Evolutionary conservation across 2,797 vertebrate genomes (phyloP).

Genomic region (Hoplostethus atlanticus): DNA sequence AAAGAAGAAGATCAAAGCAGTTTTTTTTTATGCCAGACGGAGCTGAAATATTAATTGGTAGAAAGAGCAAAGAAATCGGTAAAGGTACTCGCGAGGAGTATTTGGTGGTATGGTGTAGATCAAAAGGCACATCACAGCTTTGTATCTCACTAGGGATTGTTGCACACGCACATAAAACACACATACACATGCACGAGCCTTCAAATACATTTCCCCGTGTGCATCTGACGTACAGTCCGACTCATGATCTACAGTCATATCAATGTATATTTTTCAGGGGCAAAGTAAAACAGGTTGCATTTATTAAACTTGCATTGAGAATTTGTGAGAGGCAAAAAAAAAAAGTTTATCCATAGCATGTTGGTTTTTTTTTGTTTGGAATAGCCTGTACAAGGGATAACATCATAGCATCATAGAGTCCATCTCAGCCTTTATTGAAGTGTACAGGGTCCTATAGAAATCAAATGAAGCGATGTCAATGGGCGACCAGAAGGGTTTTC

Average conservation of each 20-base stretch:
- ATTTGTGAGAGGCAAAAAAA: slow-evolving; percentile 87
- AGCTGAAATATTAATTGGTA: slow-evolving; percentile 70
- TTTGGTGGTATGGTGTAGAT: slow-evolving; percentile 74
- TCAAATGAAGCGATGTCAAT: slow-evolving; percentile 91
- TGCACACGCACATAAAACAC: slow-evolving; percentile 73
- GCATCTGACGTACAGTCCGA: slow-evolving; percentile 52
- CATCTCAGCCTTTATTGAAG: slow-evolving; percentile 94
- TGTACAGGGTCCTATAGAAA: slow-evolving; percentile 91
- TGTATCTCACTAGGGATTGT: slow-evolving; percentile 76
- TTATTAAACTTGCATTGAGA: slow-evolving; percentile 89
- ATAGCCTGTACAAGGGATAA: slow-evolving; percentile 90
- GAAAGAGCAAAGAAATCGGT: slow-evolving; percentile 72
- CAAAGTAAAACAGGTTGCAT: slow-evolving; percentile 80
- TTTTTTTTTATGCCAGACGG: slow-evolving; percentile 59
- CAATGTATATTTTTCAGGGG: slow-evolving; percentile 51
- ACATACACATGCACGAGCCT: slow-evolving; percentile 70
- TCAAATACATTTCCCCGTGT: slow-evolving; percentile 56
- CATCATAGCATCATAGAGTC: slow-evolving; percentile 91
- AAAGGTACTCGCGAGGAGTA: slow-evolving; percentile 65
- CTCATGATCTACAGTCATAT: slow-evolving; percentile 63
- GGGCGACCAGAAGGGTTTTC: slow-evolving; percentile 87
- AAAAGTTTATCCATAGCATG: slow-evolving; percentile 80
- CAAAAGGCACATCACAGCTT: slow-evolving; percentile 81
- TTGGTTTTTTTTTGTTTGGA: slow-evolving; percentile 69
- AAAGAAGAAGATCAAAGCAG: slow-evolving; percentile 71